Evolutionary conservation across 2,888 invertebrate genomes (phyloP).

Genomic region (Andricus quercusramuli): DNA sequence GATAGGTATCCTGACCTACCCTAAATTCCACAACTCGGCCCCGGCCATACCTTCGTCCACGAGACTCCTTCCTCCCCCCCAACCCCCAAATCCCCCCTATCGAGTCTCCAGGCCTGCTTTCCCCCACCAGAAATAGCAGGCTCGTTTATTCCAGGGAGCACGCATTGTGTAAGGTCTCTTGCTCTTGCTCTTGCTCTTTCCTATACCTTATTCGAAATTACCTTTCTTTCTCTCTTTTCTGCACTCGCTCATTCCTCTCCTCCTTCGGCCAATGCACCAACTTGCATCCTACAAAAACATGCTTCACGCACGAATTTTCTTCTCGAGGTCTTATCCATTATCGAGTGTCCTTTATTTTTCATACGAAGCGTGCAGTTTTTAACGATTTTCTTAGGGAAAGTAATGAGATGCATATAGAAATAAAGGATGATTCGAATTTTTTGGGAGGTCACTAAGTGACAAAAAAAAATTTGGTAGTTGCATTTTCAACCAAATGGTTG

Average conservation of each 20-base stretch:
- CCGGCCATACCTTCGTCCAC: conserved; percentile 45
- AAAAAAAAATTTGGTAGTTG: no score
- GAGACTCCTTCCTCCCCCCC: conserved; percentile 30
- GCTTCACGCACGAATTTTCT: conserved; percentile 20
- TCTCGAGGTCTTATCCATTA: not conserved
- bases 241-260: conserved; percentile 33
- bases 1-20: conserved; percentile 65
- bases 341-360: conserved; percentile 1
- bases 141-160: conserved; percentile 71
- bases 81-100: conserved; percentile 38
- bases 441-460: not conserved
- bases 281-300: conserved; percentile 12
- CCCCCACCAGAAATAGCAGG: conserved; percentile 45
- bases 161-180: conserved; percentile 71
- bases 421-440: not conserved
- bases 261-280: conserved; percentile 28
- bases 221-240: conserved; percentile 44
- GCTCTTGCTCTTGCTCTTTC: conserved; percentile 64
- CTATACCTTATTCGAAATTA: conserved; percentile 62
- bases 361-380: not conserved
- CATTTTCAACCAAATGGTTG: no score
- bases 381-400: not conserved
- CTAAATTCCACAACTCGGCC: conserved; percentile 68
- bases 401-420: not conserved
- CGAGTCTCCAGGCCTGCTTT: conserved; percentile 60